Conservation (phyloP, 1,140 invertebrate genomes). For the Drosophila tropicalis region DNA sequence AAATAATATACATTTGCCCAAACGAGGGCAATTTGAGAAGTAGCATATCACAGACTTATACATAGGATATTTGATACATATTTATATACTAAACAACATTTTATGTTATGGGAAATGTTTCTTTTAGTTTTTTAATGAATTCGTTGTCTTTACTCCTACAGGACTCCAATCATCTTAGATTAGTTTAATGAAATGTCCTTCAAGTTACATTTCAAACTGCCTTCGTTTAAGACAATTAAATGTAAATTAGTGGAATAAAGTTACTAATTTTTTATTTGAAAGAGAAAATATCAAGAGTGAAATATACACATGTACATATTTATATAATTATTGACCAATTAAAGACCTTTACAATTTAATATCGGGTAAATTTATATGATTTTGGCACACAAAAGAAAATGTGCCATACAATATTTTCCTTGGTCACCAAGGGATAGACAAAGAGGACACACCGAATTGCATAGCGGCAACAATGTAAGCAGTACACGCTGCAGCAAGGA, state of each 20-base stretch:
- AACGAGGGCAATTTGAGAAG: not conserved
- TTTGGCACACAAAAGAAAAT: constrained; percentile 25
- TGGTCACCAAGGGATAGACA: constrained; percentile 39
- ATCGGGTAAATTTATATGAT: constrained; percentile 21
- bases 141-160: too few relatives aligned
- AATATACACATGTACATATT: not conserved
- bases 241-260: constrained; percentile 6
- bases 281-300: not conserved
- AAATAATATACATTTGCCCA: not conserved
- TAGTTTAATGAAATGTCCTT: too few relatives aligned
- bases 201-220: not conserved
- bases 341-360: not conserved
- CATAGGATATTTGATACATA: too few relatives aligned
- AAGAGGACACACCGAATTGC: constrained; percentile 24
- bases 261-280: not conserved
- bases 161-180: too few relatives aligned
- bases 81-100: too few relatives aligned
- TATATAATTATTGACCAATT: constrained; percentile 18
- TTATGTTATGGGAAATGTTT: too few relatives aligned
- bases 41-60: not conserved
- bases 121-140: too few relatives aligned
- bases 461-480: constrained; percentile 49
- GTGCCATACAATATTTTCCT: constrained; percentile 13
- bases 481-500: constrained; percentile 41
- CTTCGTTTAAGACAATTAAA: constrained; percentile 11